Evolutionary conservation across 1,140 invertebrate genomes (phyloP).

Genomic region (Drosophila repletoides): DNA sequence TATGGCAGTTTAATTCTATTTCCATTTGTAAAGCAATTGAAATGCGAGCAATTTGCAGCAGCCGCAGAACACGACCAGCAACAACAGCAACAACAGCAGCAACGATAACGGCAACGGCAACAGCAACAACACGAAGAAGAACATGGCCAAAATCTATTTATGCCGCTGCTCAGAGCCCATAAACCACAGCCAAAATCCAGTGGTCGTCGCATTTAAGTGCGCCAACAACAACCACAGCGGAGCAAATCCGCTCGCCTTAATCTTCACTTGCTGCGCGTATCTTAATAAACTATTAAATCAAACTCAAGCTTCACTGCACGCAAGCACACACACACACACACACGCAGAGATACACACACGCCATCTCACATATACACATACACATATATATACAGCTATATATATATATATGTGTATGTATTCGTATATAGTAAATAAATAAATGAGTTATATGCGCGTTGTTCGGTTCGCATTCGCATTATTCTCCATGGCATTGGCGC

Average conservation of each 20-base stretch:
- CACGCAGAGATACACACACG: slow-evolving; percentile 11
- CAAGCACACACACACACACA: slow-evolving; percentile 35
- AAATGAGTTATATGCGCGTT: slow-evolving; percentile 77
- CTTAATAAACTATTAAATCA: slow-evolving; percentile 81
- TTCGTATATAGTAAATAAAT: slow-evolving; percentile 64
- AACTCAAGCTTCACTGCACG: slow-evolving; percentile 75
- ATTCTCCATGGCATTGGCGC: slow-evolving; percentile 55
- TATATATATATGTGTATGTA: slow-evolving; percentile 2
- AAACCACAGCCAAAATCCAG: slow-evolving; percentile 78
- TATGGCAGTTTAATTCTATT: slow-evolving; percentile 12
- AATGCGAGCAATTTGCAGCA: slow-evolving; percentile 21
- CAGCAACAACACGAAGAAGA: not conserved
- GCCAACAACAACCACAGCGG: slow-evolving; percentile 42
- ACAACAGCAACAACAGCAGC: slow-evolving; percentile 9
- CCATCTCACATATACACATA: not conserved
- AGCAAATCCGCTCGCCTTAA: slow-evolving; percentile 70
- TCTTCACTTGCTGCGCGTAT: slow-evolving; percentile 77
- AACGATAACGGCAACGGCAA: slow-evolving; percentile 1
- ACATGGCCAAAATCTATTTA: slow-evolving; percentile 58
- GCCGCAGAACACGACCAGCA: slow-evolving; percentile 7
- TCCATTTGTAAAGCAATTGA: slow-evolving; percentile 14
- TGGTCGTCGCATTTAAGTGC: slow-evolving; percentile 76
- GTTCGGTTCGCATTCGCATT: slow-evolving; percentile 49
- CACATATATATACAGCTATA: slow-evolving; percentile 9
- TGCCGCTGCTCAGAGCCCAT: slow-evolving; percentile 67